phyloP scores from a whole-genome alignment of 2,113 vertebrate species.

The Psophia crepitans region DNA sequence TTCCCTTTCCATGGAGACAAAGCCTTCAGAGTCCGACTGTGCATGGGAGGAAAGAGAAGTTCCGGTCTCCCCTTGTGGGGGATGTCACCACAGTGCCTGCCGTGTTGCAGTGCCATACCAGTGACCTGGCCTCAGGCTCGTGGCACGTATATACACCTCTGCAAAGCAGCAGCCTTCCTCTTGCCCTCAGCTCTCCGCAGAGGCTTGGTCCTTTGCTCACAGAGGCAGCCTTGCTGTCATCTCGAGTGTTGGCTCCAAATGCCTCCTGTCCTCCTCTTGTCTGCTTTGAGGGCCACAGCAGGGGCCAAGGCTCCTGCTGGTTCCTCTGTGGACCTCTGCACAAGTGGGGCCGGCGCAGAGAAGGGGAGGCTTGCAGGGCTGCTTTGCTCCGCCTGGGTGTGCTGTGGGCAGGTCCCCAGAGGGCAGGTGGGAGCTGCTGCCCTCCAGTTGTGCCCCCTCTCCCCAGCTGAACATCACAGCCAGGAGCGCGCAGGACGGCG shows the following conservation, averaged over 20 bases:
- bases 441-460: neutral
- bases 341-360: accelerated
- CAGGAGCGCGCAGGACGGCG: accelerated
- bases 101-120: no score
- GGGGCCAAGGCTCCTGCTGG: neutral
- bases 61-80: no score
- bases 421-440: neutral
- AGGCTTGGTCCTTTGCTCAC: neutral
- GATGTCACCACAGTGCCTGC: neutral
- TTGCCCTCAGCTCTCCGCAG: neutral
- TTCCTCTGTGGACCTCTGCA: neutral
- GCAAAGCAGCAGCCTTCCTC: neutral
- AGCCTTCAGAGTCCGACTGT: neutral
- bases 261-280: neutral
- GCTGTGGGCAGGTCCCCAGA: neutral
- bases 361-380: neutral
- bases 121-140: neutral
- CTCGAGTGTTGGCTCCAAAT: accelerated
- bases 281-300: accelerated
- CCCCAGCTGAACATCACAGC: neutral
- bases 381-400: accelerated
- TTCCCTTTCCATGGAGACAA: neutral
- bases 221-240: accelerated
- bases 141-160: accelerated
- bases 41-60: neutral